A percentile compares a stretch with the other conserved stretches of the same genome.
phyloP scores from a whole-genome alignment of 2,113 vertebrate genomes.

The Gallinago undulata region DNA sequence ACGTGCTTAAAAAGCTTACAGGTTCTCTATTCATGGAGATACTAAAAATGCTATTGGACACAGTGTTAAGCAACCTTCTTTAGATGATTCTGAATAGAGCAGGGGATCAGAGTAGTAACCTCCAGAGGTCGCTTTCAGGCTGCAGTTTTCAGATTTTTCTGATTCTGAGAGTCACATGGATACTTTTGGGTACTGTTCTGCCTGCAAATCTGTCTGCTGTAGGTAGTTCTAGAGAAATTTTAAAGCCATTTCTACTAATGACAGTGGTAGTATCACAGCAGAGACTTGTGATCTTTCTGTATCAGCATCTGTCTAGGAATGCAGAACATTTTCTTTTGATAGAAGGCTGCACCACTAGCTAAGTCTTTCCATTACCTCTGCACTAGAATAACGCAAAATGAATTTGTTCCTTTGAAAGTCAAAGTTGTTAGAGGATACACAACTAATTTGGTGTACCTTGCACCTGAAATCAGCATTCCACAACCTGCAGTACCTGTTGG shows the following conservation, averaged over 20 bases:
- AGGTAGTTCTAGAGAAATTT: neutral
- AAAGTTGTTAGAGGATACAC: neutral
- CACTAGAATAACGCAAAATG: neutral
- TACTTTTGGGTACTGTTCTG: neutral
- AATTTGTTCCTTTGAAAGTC: neutral
- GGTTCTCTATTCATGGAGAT: neutral
- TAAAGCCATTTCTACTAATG: neutral
- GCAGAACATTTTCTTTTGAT: neutral
- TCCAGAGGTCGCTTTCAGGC: neutral
- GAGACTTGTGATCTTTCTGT: neutral
- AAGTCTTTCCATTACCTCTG: neutral
- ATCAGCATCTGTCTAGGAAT: neutral
- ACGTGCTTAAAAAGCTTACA: neutral
- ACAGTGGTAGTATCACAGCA: neutral
- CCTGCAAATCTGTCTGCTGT: neutral
- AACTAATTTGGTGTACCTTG: neutral
- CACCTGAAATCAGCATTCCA: neutral
- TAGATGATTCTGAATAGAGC: neutral
- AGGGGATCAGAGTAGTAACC: neutral
- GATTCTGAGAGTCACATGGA: neutral
- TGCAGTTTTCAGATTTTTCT: neutral
- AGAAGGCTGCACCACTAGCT: neutral
- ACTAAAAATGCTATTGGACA: neutral
- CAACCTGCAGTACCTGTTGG: neutral
- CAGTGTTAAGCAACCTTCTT: neutral